phyloP scores from a whole-genome alignment of 2,113 vertebrate genomes.

The Pseudonaja textilis region DNA sequence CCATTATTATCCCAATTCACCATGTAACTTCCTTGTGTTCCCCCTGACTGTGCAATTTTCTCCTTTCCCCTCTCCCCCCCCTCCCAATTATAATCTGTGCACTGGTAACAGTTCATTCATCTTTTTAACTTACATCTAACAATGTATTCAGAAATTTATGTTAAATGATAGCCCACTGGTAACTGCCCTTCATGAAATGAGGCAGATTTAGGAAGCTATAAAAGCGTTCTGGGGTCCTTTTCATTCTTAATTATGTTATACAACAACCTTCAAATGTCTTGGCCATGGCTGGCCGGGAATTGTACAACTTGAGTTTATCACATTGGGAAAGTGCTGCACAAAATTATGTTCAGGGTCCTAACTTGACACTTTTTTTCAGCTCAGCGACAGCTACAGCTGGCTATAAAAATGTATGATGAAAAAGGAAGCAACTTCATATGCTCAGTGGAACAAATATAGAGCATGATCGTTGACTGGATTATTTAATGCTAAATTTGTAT shows the following conservation, averaged over 20 bases:
- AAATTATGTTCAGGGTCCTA: constrained; percentile 31
- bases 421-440: background rate
- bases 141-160: constrained; percentile 37
- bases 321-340: background rate
- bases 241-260: constrained; percentile 27
- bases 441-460: background rate
- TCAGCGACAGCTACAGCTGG: background rate
- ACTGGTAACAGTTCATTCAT: background rate
- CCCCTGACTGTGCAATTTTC: constrained; percentile 14
- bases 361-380: background rate
- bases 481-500: background rate
- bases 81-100: constrained; percentile 6
- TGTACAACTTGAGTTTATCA: background rate
- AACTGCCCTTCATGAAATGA: constrained; percentile 40
- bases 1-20: constrained; percentile 40
- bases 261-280: background rate
- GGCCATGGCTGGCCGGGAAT: background rate
- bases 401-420: background rate
- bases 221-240: constrained; percentile 28
- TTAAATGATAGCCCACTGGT: constrained; percentile 52
- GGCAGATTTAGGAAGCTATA: constrained; percentile 27
- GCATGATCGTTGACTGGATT: background rate
- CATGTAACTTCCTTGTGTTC: constrained; percentile 39
- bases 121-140: constrained; percentile 31
- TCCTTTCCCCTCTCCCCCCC: background rate